Conservation (phyloP, 64 coral and sea anemone genomes). For the Montipora sp. region DNA sequence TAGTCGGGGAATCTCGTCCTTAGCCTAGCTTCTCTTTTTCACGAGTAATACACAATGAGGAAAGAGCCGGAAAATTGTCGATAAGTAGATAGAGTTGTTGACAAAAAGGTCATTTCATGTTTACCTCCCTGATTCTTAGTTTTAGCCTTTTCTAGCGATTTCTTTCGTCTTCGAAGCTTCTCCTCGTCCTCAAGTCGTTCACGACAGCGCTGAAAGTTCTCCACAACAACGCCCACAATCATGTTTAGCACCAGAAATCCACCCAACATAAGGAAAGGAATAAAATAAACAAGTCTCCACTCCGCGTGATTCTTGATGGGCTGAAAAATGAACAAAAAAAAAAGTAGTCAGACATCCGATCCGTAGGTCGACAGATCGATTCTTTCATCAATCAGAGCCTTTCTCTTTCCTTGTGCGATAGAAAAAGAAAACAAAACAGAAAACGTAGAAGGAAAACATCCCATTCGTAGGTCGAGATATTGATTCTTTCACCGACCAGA, state of each 20-base stretch:
- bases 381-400: too few relatives aligned
- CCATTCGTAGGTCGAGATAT: too few relatives aligned
- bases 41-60: too few relatives aligned
- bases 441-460: too few relatives aligned
- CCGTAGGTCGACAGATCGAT: too few relatives aligned
- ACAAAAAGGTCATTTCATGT: neutral
- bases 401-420: too few relatives aligned
- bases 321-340: conserved; percentile 41
- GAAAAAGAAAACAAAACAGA: too few relatives aligned
- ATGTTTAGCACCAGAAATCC: conserved; percentile 98
- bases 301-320: conserved; percentile 84
- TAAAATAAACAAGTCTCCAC: conserved; percentile 94
- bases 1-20: too few relatives aligned
- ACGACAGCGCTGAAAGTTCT: conserved; percentile 95
- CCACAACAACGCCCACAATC: conserved; percentile 97
- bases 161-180: conserved; percentile 34
- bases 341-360: neutral
- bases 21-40: too few relatives aligned
- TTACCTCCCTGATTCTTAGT: conserved; percentile 8
- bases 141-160: conserved; percentile 26
- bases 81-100: too few relatives aligned
- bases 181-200: conserved; percentile 83
- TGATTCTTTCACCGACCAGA: too few relatives aligned
- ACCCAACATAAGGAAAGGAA: conserved; percentile 88
- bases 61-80: too few relatives aligned